A percentile compares a stretch with the other conserved stretches of the same genome.
These are phyloP conservation scores for Drosophila colorata DNA, from an alignment of 2,888 invertebrate species.

Conservation along the genomic window DNA sequence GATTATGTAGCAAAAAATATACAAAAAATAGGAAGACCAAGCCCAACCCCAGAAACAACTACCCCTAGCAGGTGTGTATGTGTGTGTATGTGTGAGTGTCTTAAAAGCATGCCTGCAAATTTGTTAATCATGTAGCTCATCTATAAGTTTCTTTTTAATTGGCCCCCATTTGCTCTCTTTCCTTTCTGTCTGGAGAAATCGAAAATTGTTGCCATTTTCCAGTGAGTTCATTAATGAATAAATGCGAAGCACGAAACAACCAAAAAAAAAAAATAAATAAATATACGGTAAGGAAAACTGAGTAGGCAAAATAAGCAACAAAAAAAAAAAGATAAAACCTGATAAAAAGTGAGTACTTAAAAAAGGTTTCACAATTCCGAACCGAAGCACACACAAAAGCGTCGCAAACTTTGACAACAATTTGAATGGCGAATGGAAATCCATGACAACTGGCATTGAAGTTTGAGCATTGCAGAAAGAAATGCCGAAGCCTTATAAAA, in stretches of 20 bases:
- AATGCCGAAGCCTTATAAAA: slow-evolving; percentile 15
- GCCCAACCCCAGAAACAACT: background rate
- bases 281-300: background rate
- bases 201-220: slow-evolving; percentile 33
- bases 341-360: slow-evolving; percentile 21
- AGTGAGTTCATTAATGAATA: slow-evolving; percentile 45
- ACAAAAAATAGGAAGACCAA: background rate
- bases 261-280: slow-evolving; percentile 4
- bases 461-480: slow-evolving; percentile 10
- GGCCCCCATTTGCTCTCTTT: background rate
- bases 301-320: background rate
- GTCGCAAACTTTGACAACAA: slow-evolving; percentile 28
- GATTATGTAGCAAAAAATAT: slow-evolving; percentile 42
- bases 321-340: background rate
- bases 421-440: slow-evolving; percentile 3
- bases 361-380: slow-evolving; percentile 35
- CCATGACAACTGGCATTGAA: slow-evolving; percentile 33
- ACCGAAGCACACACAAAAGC: slow-evolving; percentile 24
- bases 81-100: slow-evolving; percentile 15
- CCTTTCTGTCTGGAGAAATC: slow-evolving; percentile 1
- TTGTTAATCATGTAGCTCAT: slow-evolving; percentile 53
- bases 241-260: slow-evolving; percentile 1
- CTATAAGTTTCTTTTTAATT: slow-evolving; percentile 8
- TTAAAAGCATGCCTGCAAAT: slow-evolving; percentile 47
- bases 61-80: slow-evolving; percentile 11